Conservation (phyloP, 2,888 invertebrate species). For the Xestia sexstrigata region DNA sequence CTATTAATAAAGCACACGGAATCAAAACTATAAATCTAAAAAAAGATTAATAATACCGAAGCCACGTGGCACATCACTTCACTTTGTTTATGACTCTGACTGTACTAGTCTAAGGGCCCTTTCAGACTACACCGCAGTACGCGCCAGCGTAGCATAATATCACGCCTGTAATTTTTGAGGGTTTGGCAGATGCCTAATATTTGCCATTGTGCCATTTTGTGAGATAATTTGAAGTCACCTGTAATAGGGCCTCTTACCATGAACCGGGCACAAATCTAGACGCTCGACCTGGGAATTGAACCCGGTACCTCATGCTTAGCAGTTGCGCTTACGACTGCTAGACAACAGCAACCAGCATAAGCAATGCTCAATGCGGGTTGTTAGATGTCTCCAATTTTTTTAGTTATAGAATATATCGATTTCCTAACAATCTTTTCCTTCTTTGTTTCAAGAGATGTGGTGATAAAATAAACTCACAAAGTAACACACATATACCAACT, state of each 20-base stretch:
- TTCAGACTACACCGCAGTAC: constrained; percentile 43
- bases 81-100: constrained; percentile 42
- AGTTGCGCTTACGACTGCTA: neutral
- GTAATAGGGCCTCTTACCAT: neutral
- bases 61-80: constrained; percentile 61
- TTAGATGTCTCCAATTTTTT: neutral
- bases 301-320: neutral
- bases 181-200: neutral
- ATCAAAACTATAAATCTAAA: constrained; percentile 59
- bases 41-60: constrained; percentile 52
- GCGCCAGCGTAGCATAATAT: neutral
- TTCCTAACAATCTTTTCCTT: neutral
- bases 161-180: neutral
- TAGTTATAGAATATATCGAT: neutral
- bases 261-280: neutral
- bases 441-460: neutral
- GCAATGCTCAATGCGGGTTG: neutral
- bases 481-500: neutral
- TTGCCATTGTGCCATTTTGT: neutral
- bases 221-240: neutral
- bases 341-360: neutral
- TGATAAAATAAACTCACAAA: neutral
- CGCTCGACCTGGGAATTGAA: no score
- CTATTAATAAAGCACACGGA: constrained; percentile 48
- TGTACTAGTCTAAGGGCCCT: constrained; percentile 41